Conservation (phyloP, 1,140 invertebrate genomes). For the Diabrotica virgifera region DNA sequence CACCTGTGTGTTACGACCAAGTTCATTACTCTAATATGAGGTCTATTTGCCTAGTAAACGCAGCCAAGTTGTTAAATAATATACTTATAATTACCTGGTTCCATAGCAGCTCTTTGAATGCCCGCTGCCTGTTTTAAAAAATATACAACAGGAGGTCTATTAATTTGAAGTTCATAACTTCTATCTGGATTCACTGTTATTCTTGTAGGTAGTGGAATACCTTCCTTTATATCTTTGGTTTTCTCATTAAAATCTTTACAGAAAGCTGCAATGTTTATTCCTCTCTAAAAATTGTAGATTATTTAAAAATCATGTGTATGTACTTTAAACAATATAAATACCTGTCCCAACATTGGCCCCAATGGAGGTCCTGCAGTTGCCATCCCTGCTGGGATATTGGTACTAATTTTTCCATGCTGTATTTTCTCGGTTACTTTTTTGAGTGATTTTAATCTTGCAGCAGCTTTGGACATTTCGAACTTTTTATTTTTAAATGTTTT, state of each 20-base stretch:
- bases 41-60: too few species aligned
- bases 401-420: conserved; percentile 69
- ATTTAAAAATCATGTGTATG: neutral
- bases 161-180: conserved; percentile 78
- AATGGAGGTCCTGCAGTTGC: conserved; percentile 83
- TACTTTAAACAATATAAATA: conserved; percentile 45
- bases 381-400: conserved; percentile 82
- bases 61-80: too few species aligned
- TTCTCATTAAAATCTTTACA: conserved; percentile 98
- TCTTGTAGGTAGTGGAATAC: conserved; percentile 83
- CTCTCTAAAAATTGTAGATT: conserved; percentile 62
- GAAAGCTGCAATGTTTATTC: conserved; percentile 93
- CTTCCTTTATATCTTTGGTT: conserved; percentile 89
- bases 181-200: conserved; percentile 85
- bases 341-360: conserved; percentile 89
- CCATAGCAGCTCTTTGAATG: conserved; percentile 77
- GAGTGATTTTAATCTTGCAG: conserved; percentile 60
- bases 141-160: conserved; percentile 81
- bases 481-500: neutral
- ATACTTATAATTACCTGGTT: conserved; percentile 54
- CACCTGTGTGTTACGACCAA: too few species aligned
- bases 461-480: conserved; percentile 69
- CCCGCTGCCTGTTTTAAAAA: conserved; percentile 96
- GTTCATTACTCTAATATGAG: too few species aligned
- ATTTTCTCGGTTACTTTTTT: conserved; percentile 72